Evolutionary conservation across 2,888 invertebrate species (phyloP).

Genomic region (Allophyes oxyacanthae): DNA sequence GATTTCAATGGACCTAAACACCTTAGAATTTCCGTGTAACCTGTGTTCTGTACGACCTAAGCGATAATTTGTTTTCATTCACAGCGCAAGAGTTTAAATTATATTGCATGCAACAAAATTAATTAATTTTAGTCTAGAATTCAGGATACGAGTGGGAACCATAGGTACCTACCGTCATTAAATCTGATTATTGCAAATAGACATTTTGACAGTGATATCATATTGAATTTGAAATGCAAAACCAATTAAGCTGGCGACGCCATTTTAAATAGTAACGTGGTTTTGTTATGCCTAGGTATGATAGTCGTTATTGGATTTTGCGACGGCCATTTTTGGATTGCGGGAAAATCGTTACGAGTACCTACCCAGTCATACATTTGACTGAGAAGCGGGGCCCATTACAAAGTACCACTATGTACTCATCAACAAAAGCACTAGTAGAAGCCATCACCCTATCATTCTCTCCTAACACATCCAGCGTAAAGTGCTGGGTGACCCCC

Average conservation of each 20-base stretch:
- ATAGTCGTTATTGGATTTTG: conserved; percentile 13
- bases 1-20: too few species aligned
- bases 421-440: conserved; percentile 70
- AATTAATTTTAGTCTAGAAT: conserved; percentile 2
- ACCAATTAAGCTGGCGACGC: conserved; percentile 24
- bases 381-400: too few species aligned
- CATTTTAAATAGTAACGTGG: conserved; percentile 32
- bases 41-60: too few species aligned
- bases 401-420: conserved; percentile 14
- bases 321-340: background rate
- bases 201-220: conserved; percentile 32
- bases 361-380: too few species aligned
- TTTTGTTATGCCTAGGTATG: conserved; percentile 8
- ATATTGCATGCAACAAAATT: conserved; percentile 1
- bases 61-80: too few species aligned
- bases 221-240: conserved; percentile 33
- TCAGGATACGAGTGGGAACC: conserved; percentile 4
- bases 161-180: conserved; percentile 20
- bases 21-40: too few species aligned
- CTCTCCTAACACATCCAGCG: conserved; percentile 77
- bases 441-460: conserved; percentile 71
- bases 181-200: conserved; percentile 24
- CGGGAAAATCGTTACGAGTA: background rate
- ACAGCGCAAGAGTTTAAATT: too few species aligned
- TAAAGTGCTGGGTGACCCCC: conserved; percentile 79